These are phyloP conservation scores for Macrophya alboannulata DNA, from an alignment of 2,888 invertebrate species.

Conservation along the genomic window DNA sequence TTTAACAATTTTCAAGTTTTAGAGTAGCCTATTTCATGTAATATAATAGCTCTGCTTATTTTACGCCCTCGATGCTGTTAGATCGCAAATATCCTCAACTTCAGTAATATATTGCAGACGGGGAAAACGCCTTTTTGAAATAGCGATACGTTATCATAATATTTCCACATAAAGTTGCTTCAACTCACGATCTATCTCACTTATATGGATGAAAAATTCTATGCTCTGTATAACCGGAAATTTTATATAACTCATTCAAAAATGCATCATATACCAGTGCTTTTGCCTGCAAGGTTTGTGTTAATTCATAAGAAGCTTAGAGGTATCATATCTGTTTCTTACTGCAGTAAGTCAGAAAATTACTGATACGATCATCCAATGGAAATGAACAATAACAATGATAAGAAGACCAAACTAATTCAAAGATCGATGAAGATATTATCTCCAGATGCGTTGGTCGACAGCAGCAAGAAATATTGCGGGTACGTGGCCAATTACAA, in stretches of 20 bases:
- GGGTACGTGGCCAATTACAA: neutral
- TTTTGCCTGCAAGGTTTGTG: neutral
- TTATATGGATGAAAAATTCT: neutral
- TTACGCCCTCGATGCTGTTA: neutral
- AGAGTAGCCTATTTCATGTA: neutral
- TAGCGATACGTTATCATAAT: neutral
- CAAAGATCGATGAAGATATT: neutral
- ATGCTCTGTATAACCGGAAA: neutral
- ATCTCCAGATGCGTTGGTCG: neutral
- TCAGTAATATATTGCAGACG: neutral
- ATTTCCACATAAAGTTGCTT: conserved; percentile 13
- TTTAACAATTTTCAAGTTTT: neutral
- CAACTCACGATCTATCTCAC: neutral
- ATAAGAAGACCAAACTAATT: neutral
- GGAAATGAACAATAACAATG: neutral
- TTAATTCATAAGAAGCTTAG: neutral
- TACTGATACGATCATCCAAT: neutral
- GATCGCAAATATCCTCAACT: neutral
- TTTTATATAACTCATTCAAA: neutral
- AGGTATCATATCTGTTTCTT: neutral
- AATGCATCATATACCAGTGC: neutral
- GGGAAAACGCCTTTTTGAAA: neutral
- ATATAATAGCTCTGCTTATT: neutral
- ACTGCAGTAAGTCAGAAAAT: neutral
- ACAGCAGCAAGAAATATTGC: neutral